These are phyloP conservation scores for Amblyornis subalaris DNA, from an alignment of 2,113 vertebrate species.

Conservation along the genomic window DNA sequence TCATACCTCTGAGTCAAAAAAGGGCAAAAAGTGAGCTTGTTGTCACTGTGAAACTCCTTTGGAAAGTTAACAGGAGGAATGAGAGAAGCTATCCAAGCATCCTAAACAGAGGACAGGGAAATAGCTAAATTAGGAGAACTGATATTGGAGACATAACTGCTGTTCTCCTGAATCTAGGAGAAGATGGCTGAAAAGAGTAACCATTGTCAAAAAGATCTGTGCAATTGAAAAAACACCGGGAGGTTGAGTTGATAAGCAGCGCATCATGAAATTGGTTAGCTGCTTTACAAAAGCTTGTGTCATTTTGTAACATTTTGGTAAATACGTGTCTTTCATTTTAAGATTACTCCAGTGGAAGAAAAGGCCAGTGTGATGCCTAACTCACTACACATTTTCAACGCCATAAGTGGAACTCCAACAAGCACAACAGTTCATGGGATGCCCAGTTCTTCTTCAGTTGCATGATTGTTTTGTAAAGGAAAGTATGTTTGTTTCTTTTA, in stretches of 20 bases:
- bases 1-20: not conserved
- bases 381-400: constrained; percentile 96
- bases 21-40: not conserved
- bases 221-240: not conserved
- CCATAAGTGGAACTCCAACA: constrained; percentile 97
- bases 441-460: constrained; percentile 91
- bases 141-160: not conserved
- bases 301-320: not conserved
- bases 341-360: constrained; percentile 92
- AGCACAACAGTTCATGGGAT: constrained; percentile 90
- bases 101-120: not conserved
- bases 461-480: constrained; percentile 71
- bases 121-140: not conserved
- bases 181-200: not conserved
- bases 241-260: not conserved
- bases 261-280: rapidly evolving
- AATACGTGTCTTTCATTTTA: constrained; percentile 12
- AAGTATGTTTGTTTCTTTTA: not conserved
- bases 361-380: constrained; percentile 88
- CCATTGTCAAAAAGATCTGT: not conserved
- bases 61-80: not conserved
- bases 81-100: not conserved
- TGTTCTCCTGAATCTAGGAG: not conserved
- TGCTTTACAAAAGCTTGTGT: not conserved
- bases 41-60: not conserved